A percentile compares a stretch with the other conserved stretches of the same genome.
Conservation (phyloP, 2,797 vertebrate genomes). For the Takifugu ocellatus region DNA sequence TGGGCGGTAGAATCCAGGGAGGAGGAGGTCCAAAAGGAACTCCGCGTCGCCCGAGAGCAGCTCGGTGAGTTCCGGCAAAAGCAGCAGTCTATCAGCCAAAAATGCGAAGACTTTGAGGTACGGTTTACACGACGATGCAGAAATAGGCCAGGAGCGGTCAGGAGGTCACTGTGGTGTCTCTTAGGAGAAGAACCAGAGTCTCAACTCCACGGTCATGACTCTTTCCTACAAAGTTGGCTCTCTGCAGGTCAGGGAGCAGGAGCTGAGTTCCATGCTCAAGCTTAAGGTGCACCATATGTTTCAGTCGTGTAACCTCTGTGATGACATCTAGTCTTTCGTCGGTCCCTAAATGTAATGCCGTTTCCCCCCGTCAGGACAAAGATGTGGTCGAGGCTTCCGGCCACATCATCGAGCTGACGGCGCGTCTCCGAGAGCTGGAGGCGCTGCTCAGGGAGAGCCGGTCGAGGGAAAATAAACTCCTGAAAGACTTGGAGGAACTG, state of each 20-base stretch:
- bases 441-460: conserved; percentile 62
- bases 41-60: conserved; percentile 72
- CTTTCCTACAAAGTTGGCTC: conserved; percentile 83
- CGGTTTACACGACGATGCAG: not conserved
- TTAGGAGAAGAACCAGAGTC: conserved; percentile 83
- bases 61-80: conserved; percentile 75
- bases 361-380: conserved; percentile 74
- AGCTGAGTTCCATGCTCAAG: conserved; percentile 83
- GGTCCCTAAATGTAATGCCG: not conserved
- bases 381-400: conserved; percentile 79
- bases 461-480: conserved; percentile 62
- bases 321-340: no score
- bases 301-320: no score
- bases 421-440: conserved; percentile 73
- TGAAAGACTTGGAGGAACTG: conserved; percentile 76
- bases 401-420: conserved; percentile 75
- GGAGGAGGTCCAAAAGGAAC: conserved; percentile 61
- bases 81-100: conserved; percentile 64
- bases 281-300: conserved; percentile 76
- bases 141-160: not conserved
- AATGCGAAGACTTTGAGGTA: conserved; percentile 82
- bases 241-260: conserved; percentile 84
- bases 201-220: conserved; percentile 78
- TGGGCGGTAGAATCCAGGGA: conserved; percentile 76
- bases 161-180: not conserved